Conservation (phyloP, 1,140 invertebrate species). For the Megalopta genalis region DNA sequence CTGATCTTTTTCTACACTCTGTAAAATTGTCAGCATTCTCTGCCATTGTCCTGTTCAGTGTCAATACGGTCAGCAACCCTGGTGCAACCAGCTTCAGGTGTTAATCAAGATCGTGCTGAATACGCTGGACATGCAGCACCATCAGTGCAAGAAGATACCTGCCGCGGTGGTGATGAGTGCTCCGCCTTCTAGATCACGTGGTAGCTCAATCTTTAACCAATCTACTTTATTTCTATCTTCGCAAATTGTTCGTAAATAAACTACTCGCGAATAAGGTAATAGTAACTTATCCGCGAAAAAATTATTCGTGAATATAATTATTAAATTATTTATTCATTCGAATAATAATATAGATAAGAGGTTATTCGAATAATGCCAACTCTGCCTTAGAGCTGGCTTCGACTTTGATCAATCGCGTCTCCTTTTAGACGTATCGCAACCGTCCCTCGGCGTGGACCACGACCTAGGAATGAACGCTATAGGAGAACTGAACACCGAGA, state of each 20-base stretch:
- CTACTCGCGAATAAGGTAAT: too few relatives aligned
- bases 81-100: conserved; percentile 89
- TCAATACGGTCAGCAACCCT: conserved; percentile 91
- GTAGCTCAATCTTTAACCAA: conserved; percentile 73
- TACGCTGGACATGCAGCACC: conserved; percentile 94
- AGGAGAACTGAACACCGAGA: conserved; percentile 79
- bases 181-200: conserved; percentile 85
- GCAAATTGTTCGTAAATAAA: too few relatives aligned
- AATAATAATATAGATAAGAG: too few relatives aligned
- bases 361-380: too few relatives aligned
- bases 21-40: neutral
- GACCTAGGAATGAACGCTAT: conserved; percentile 79
- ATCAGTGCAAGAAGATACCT: conserved; percentile 90
- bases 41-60: conserved; percentile 84
- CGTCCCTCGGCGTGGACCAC: conserved; percentile 85
- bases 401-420: too few relatives aligned
- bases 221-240: too few relatives aligned
- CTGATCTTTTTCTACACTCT: neutral
- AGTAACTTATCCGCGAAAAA: too few relatives aligned
- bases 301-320: too few relatives aligned
- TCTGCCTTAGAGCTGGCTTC: too few relatives aligned
- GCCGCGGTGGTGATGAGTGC: conserved; percentile 87
- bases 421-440: conserved; percentile 86
- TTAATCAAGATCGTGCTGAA: conserved; percentile 96
- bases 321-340: too few relatives aligned